A percentile compares a stretch with the other conserved stretches of the same genome.
These are phyloP conservation scores for Microcebus jonahi DNA, from an alignment of 2,113 vertebrate species.

Conservation along the genomic window DNA sequence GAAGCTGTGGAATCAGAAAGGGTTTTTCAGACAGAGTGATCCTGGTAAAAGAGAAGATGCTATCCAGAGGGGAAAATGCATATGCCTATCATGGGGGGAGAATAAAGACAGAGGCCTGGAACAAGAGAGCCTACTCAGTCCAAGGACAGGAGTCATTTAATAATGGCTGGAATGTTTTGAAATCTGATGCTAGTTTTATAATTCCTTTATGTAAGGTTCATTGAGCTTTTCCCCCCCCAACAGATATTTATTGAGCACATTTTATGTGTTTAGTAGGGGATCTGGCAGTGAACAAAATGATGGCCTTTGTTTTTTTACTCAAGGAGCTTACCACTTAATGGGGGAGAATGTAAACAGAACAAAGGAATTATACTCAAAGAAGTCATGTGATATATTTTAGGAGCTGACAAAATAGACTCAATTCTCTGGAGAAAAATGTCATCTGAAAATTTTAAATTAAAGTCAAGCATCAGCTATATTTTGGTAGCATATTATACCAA, in stretches of 20 bases:
- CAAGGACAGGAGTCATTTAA: background rate
- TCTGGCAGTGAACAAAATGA: background rate
- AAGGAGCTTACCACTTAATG: constrained; percentile 24
- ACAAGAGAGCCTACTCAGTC: background rate
- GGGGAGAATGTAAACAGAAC: background rate
- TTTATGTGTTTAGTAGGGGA: background rate
- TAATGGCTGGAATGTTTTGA: background rate
- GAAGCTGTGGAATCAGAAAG: background rate
- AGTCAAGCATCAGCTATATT: background rate
- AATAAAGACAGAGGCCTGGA: background rate
- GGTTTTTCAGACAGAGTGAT: background rate
- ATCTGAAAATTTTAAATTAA: constrained; percentile 8
- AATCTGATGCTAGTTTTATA: background rate
- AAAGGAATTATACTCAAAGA: background rate
- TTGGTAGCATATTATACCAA: background rate
- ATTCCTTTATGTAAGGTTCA: constrained; percentile 3
- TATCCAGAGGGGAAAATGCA: background rate
- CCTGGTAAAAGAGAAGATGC: background rate
- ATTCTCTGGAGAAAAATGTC: background rate
- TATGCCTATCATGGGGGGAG: background rate
- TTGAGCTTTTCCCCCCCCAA: background rate
- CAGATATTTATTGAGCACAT: background rate
- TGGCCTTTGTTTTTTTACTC: background rate
- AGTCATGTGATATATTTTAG: background rate
- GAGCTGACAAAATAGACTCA: background rate